Evolutionary conservation across 2,797 vertebrate genomes (phyloP), one percentile per base, ranked within the genome.

Genomic region (Spea hammondii): DNA sequence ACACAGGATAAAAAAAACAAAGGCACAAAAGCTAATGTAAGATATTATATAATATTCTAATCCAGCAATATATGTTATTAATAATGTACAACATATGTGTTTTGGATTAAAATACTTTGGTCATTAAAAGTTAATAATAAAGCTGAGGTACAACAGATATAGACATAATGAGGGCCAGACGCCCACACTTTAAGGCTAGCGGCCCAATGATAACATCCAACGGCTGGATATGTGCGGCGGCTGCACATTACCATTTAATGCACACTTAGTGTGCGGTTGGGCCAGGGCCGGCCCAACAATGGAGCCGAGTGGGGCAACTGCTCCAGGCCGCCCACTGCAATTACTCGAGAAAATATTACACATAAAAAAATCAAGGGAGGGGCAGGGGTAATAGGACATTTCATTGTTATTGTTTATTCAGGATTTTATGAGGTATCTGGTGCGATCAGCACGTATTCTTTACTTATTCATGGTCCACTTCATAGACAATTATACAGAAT

Each of bases 261-360:
- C 32, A 32, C 32, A 32, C 32, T 1, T 32, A 3, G 32, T 32
- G 32, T 32, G 32, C 32, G 2, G 32, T 3, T 32, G 32, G 32
- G 32, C n/a, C n/a, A n/a, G n/a, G n/a, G n/a, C n/a, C n/a, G n/a
- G n/a, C n/a, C n/a, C n/a, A n/a, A n/a, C n/a, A n/a, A n/a, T n/a
- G n/a, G n/a, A n/a, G n/a, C n/a, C n/a, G n/a, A n/a, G n/a, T n/a
- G n/a, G n/a, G n/a, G n/a, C n/a, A n/a, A n/a, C n/a, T n/a, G n/a
- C n/a, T n/a, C n/a, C n/a, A n/a, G n/a, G n/a, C n/a, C n/a, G n/a
- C n/a, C n/a, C 70, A 67, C 65, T 65, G 75, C 70, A 82, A 82
- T 82, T 82, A 82, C 70, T 50, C 62, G 77, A 49, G 75, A 78
- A 77, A 77, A 82, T 65, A 78, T 82, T 72, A 73, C 65, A 51